A percentile compares a stretch with the other conserved stretches of the same genome.
Conservation (phyloP, 2,113 vertebrate species). For the Cranoglanis bouderius region DNA sequence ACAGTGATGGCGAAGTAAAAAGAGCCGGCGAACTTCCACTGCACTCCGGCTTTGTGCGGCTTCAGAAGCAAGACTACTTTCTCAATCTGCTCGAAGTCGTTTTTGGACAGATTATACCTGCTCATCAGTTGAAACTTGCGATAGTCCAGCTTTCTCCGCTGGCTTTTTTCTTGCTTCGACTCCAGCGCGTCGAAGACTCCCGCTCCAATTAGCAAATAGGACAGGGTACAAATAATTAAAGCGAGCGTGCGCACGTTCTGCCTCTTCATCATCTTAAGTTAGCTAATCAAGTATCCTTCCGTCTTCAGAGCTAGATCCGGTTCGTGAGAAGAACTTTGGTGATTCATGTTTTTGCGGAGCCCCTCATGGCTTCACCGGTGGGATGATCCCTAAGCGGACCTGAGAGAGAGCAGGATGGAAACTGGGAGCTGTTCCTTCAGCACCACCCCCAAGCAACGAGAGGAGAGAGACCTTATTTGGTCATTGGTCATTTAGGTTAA, state of each 20-base stretch:
- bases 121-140: constrained; percentile 79
- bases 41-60: constrained; percentile 93
- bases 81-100: constrained; percentile 88
- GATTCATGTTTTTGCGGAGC: constrained; percentile 52
- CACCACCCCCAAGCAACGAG: constrained; percentile 77
- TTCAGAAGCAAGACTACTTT: constrained; percentile 86
- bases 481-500: constrained; percentile 34
- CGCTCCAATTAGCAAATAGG: constrained; percentile 94
- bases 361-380: constrained; percentile 34
- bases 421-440: constrained; percentile 83
- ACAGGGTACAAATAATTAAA: constrained; percentile 94
- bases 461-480: constrained; percentile 51
- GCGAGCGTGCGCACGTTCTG: constrained; percentile 92
- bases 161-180: constrained; percentile 86
- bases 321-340: constrained; percentile 32
- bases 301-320: constrained; percentile 35
- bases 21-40: constrained; percentile 95
- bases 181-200: constrained; percentile 94
- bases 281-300: constrained; percentile 31
- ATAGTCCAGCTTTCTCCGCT: constrained; percentile 81
- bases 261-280: constrained; percentile 83
- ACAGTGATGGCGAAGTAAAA: constrained; percentile 99
- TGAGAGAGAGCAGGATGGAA: not conserved
- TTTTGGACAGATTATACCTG: constrained; percentile 88
- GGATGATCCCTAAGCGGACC: constrained; percentile 33